Conservation (phyloP, 2,888 invertebrate species). For the Drosophila tripunctata region DNA sequence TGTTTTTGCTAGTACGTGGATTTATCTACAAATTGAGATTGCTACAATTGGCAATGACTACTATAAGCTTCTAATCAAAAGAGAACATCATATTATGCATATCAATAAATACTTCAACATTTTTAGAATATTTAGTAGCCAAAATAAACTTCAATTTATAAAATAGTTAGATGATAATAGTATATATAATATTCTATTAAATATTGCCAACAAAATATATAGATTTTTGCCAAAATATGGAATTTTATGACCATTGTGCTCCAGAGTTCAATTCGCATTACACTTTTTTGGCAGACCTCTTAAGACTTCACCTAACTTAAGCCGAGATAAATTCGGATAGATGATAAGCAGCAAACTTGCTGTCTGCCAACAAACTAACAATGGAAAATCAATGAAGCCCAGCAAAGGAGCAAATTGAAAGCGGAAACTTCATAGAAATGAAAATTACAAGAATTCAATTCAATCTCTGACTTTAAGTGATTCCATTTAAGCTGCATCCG, state of each 20-base stretch:
- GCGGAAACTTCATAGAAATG: constrained; percentile 26
- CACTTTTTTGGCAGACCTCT: background rate
- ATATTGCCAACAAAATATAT: too few species aligned
- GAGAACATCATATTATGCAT: too few species aligned
- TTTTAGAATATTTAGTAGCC: background rate
- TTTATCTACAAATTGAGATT: background rate
- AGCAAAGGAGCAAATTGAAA: constrained; percentile 34
- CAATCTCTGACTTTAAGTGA: constrained; percentile 36
- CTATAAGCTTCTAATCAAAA: too few species aligned
- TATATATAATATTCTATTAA: too few species aligned
- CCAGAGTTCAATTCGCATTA: too few species aligned
- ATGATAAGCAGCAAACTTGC: background rate
- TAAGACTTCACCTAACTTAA: background rate
- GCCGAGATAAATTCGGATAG: background rate
- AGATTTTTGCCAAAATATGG: too few species aligned
- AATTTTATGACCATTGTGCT: too few species aligned
- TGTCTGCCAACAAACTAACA: constrained; percentile 12
- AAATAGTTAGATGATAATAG: too few species aligned
- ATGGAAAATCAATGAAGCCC: constrained; percentile 54
- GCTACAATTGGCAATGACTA: background rate
- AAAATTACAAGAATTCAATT: constrained; percentile 15
- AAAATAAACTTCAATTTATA: too few species aligned
- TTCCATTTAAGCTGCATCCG: constrained; percentile 46
- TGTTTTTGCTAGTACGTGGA: background rate
- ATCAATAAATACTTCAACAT: too few species aligned